Evolutionary conservation across 2,888 invertebrate species (phyloP).

Genomic region (Camponotus fellah): DNA sequence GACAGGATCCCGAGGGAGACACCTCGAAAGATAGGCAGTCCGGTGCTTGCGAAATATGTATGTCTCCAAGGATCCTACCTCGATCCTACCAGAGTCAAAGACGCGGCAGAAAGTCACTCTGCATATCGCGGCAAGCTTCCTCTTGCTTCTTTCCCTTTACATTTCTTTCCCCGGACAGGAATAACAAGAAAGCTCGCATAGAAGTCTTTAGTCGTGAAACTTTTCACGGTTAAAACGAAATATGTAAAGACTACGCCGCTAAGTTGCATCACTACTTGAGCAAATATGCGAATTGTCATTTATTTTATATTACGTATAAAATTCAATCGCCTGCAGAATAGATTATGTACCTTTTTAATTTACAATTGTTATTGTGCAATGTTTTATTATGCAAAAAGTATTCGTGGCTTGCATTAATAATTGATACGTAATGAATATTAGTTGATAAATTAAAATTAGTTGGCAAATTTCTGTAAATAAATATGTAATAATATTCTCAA

Average conservation of each 20-base stretch:
- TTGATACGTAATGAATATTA: not conserved
- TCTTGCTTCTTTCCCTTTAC: conserved; percentile 61
- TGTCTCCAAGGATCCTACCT: conserved; percentile 76
- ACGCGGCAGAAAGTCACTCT: conserved; percentile 69
- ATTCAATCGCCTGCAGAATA: not conserved
- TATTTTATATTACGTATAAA: not conserved
- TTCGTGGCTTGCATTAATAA: not conserved
- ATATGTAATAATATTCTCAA: not conserved
- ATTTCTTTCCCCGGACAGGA: conserved; percentile 50
- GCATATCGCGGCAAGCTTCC: conserved; percentile 60
- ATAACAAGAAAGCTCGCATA: conserved; percentile 45
- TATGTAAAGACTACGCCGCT: not conserved
- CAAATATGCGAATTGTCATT: not conserved
- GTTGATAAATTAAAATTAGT: not conserved
- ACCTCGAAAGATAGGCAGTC: conserved; percentile 77
- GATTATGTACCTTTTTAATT: not conserved
- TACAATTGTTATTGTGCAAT: not conserved
- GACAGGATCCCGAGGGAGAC: conserved; percentile 74
- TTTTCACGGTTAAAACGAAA: conserved; percentile 27
- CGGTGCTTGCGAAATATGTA: conserved; percentile 80
- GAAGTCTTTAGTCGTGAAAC: conserved; percentile 39
- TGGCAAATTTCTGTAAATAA: not conserved
- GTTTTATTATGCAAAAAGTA: not conserved
- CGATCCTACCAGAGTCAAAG: conserved; percentile 70
- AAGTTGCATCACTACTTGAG: not conserved